Evolutionary conservation across 2,888 invertebrate species (phyloP), one percentile per base, ranked within the genome.

Genomic region (Campaea margaritaria): DNA sequence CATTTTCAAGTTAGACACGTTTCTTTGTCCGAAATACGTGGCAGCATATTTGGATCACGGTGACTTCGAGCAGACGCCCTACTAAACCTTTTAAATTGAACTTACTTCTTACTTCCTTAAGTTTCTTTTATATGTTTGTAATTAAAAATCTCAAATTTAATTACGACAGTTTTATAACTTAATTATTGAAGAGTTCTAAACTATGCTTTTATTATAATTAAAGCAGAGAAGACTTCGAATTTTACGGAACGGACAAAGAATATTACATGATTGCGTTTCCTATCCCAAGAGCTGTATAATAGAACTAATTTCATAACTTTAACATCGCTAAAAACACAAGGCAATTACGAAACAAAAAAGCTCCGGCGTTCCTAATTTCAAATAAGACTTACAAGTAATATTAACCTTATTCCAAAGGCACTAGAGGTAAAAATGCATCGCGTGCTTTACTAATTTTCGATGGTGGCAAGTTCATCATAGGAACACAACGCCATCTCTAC

Each of bases 401-500:
- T 58, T 75, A 31, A 65, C 58, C 72, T 69, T 83, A 75, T 14
- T 0, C 0, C 1, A 2, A n/a, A 47, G 42, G 4, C 0, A 12
- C 56, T 74, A 76, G 63, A 42, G 65, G 50, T 54, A 64, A 65
- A 73, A 77, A 62, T 78, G 58, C 68, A 55, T 53, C 54, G 62
- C 57, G 47, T 53, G 36, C 58, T 69, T 69, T 79, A 83, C 82
- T 78, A 85, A 83, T 85, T 85, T 87, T 86, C 84, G 86, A 84
- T 82, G 78, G 82, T 84, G 77, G 74, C 70, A 72, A 80, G 82
- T 67, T 64, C 65, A 67, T 69, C 67, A 64, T 56, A 52, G 62
- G 52, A 88, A 80, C 89, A 90, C 91, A 90, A 82, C 91, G 91
- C 91, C 92, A 91, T 92, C 91, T 91, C 83, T 89, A 81, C 81